Evolutionary conservation across 1,140 invertebrate genomes (phyloP).

Genomic region (Idris sp.): DNA sequence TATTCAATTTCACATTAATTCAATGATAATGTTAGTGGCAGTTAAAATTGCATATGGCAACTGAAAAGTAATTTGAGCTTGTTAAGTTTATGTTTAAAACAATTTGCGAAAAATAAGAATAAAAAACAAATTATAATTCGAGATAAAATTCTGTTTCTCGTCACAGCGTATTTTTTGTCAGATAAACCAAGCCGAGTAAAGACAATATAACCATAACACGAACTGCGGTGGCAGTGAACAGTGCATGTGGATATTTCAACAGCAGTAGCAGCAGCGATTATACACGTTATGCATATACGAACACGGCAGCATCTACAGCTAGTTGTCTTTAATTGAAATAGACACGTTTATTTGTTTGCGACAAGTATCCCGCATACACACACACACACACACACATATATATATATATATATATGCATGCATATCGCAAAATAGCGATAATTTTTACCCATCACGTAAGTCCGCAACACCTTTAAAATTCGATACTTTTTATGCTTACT

Average conservation of each 20-base stretch:
- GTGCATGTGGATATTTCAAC: conserved; percentile 77
- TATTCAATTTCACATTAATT: no score
- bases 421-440: conserved; percentile 30
- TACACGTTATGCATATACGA: conserved; percentile 72
- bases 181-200: conserved; percentile 57
- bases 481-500: conserved; percentile 50
- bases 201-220: conserved; percentile 73
- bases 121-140: conserved; percentile 38
- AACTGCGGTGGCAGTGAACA: conserved; percentile 78
- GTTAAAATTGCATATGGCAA: conserved; percentile 8
- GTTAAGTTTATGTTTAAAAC: conserved; percentile 1
- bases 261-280: conserved; percentile 71
- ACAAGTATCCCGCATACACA: no score
- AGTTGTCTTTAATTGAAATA: conserved; percentile 61
- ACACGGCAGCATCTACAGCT: conserved; percentile 74
- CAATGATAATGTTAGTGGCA: conserved; percentile 5
- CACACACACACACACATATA: no score
- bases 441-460: conserved; percentile 14
- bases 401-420: no score
- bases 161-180: conserved; percentile 49
- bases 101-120: conserved; percentile 20
- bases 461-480: conserved; percentile 31
- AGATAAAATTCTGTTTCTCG: conserved; percentile 47
- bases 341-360: conserved; percentile 34
- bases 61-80: conserved; percentile 14